These are phyloP conservation scores for Liopterus haemorrhoidalis DNA, from an alignment of 2,888 invertebrate genomes.

Conservation along the genomic window DNA sequence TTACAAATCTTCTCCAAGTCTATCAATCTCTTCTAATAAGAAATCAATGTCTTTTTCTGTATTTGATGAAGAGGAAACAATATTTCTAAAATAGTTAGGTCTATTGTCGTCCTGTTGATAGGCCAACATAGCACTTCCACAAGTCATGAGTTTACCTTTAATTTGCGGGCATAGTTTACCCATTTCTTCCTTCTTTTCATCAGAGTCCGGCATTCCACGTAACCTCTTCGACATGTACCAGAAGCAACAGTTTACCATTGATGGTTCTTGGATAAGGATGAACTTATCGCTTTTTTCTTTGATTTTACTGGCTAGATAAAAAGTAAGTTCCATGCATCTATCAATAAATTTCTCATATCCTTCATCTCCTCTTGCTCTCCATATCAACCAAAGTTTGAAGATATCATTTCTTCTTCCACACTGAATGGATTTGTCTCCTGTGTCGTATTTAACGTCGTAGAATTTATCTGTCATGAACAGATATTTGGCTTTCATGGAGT, in stretches of 20 bases:
- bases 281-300: slow-evolving; percentile 46
- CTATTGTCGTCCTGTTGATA: too few relatives aligned
- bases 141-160: too few relatives aligned
- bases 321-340: slow-evolving; percentile 53
- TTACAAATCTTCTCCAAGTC: background rate
- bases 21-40: background rate
- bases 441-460: slow-evolving; percentile 49
- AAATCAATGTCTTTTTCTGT: background rate
- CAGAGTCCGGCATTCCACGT: slow-evolving; percentile 42
- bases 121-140: too few relatives aligned
- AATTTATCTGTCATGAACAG: slow-evolving; percentile 54
- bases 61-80: background rate
- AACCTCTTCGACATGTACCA: slow-evolving; percentile 58
- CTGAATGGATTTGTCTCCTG: slow-evolving; percentile 59
- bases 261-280: slow-evolving; percentile 49
- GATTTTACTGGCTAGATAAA: slow-evolving; percentile 48
- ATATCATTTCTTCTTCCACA: slow-evolving; percentile 65
- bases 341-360: slow-evolving; percentile 56
- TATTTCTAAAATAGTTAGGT: too few relatives aligned
- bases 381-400: slow-evolving; percentile 66
- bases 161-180: too few relatives aligned
- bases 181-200: slow-evolving; percentile 43
- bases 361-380: too few relatives aligned
- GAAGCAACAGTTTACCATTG: slow-evolving; percentile 62
- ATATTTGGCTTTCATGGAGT: slow-evolving; percentile 49